Conservation (phyloP, 2,113 vertebrate species). For the Vidua macroura region DNA sequence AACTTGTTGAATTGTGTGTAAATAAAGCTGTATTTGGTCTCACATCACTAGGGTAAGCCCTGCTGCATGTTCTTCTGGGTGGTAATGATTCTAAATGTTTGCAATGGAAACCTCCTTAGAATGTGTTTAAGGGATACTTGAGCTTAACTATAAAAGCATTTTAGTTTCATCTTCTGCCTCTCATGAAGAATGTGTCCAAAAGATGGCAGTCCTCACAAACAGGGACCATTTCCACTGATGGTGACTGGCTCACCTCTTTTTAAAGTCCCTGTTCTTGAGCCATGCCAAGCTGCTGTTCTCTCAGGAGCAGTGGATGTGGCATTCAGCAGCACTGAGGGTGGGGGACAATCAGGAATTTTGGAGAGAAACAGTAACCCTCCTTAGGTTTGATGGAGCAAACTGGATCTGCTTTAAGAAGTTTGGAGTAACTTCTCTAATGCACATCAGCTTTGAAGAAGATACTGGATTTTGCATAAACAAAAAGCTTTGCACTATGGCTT, state of each 20-base stretch:
- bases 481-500: neutral
- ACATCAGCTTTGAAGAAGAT: neutral
- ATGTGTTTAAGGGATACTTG: neutral
- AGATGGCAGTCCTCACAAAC: neutral
- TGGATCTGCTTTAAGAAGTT: neutral
- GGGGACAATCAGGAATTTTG: neutral
- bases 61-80: neutral
- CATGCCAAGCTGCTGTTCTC: neutral
- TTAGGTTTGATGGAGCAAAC: neutral
- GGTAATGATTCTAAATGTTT: neutral
- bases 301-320: neutral
- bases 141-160: neutral
- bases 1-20: conserved; percentile 23
- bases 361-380: neutral
- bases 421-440: neutral
- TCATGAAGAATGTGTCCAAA: neutral
- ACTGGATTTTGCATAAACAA: neutral
- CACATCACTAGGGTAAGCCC: neutral
- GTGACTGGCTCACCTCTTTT: neutral
- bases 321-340: neutral
- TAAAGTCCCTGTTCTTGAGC: neutral
- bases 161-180: fast-evolving
- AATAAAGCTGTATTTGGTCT: conserved; percentile 49
- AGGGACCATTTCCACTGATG: neutral
- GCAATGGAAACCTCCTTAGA: neutral